Evolutionary conservation across 2,888 invertebrate species (phyloP).

Genomic region (Eupithecia inturbata): DNA sequence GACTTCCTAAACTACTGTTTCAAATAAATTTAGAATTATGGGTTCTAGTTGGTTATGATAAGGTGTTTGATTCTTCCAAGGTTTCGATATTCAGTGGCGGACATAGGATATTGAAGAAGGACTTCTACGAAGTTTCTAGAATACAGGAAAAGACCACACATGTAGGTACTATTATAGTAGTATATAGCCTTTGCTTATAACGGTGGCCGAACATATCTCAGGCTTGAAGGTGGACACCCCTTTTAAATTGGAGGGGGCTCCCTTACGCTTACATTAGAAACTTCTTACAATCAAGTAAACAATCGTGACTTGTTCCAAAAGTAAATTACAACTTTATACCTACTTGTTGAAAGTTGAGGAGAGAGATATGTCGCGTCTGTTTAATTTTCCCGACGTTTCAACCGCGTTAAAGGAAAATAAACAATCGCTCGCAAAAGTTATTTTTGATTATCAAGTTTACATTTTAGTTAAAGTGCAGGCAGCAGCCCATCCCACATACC

Average conservation of each 20-base stretch:
- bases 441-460: neutral
- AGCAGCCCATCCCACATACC: conserved; percentile 18
- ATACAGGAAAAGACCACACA: neutral
- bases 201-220: neutral
- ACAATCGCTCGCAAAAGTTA: neutral
- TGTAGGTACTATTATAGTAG: neutral
- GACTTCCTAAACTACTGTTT: neutral
- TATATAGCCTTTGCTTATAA: neutral
- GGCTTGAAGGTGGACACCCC: neutral
- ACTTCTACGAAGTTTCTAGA: neutral
- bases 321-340: neutral
- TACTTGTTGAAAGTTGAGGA: neutral
- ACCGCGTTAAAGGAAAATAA: neutral
- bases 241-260: neutral
- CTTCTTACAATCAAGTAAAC: neutral
- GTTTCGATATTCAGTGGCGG: neutral
- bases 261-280: neutral
- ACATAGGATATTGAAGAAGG: neutral
- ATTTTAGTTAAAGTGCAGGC: neutral
- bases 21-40: neutral
- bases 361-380: too few species aligned
- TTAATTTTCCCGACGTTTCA: neutral
- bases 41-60: neutral
- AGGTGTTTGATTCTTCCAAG: neutral
- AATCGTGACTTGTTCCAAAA: neutral